phyloP scores from a whole-genome alignment of 2,113 vertebrate genomes.

The Mionectes macconnelli region DNA sequence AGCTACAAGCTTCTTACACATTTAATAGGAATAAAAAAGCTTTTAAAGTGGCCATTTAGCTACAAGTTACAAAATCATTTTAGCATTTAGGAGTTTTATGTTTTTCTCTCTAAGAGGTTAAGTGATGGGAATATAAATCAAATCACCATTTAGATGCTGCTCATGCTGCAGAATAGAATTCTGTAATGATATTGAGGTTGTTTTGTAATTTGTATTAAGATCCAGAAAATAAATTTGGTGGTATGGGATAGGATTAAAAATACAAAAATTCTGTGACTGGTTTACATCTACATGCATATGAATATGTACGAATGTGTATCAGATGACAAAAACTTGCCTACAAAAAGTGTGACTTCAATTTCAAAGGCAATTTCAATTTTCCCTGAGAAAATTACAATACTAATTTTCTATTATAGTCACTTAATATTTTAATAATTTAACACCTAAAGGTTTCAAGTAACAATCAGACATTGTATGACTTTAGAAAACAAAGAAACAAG shows the following conservation, averaged over 20 bases:
- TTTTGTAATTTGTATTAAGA: neutral
- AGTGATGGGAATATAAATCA: neutral
- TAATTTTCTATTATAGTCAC: neutral
- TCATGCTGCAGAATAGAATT: neutral
- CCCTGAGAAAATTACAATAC: neutral
- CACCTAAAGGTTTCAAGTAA: neutral
- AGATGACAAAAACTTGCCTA: neutral
- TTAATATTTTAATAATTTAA: neutral
- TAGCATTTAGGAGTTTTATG: neutral
- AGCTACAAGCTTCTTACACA: neutral
- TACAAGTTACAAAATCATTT: neutral
- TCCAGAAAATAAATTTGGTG: neutral
- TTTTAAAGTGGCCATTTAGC: neutral
- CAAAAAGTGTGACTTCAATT: neutral
- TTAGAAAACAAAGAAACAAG: neutral
- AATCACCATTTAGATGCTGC: neutral
- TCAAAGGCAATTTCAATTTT: neutral
- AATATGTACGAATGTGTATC: neutral
- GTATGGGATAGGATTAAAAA: neutral
- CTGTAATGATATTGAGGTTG: neutral
- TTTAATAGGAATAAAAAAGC: neutral
- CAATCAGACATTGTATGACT: neutral
- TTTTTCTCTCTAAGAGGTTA: neutral
- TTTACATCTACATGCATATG: neutral
- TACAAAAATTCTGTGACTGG: neutral